These are phyloP conservation scores for Leptonema lineaticorne DNA, from an alignment of 1,140 invertebrate species.

Conservation along the genomic window DNA sequence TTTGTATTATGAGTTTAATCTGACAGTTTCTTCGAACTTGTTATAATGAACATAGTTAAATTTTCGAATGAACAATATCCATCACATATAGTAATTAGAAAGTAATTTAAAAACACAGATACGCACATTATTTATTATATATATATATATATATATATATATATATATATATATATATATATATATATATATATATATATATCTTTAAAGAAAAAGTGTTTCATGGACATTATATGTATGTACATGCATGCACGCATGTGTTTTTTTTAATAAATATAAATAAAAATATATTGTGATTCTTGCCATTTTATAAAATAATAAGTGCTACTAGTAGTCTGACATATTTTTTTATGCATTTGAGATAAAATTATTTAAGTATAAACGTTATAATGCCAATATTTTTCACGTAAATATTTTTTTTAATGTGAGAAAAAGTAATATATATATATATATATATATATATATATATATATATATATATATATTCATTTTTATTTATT, in stretches of 20 bases:
- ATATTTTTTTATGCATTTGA: conserved; percentile 6
- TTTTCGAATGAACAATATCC: too few species aligned
- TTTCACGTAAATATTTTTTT: conserved; percentile 5
- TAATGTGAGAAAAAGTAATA: not conserved
- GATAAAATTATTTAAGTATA: not conserved
- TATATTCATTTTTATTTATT: too few species aligned
- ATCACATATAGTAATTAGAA: too few species aligned
- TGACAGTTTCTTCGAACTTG: too few species aligned
- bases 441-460: not conserved
- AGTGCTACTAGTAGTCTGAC: not conserved
- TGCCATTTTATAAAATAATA: not conserved
- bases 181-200: not conserved
- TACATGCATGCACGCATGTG: not conserved
- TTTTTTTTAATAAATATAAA: not conserved
- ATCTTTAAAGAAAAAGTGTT: not conserved
- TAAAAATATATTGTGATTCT: not conserved
- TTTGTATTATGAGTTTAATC: too few species aligned
- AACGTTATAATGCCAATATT: conserved; percentile 13
- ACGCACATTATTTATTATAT: not conserved
- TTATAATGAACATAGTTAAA: too few species aligned
- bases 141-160: not conserved
- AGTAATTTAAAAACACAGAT: too few species aligned
- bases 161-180: not conserved
- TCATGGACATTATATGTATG: not conserved
- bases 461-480: not conserved